Percentiles rank a stretch among this genome's conserved stretches.
These are phyloP conservation scores for Melanotaenia boesemani DNA, from an alignment of 2,797 vertebrate species.

Conservation along the genomic window DNA sequence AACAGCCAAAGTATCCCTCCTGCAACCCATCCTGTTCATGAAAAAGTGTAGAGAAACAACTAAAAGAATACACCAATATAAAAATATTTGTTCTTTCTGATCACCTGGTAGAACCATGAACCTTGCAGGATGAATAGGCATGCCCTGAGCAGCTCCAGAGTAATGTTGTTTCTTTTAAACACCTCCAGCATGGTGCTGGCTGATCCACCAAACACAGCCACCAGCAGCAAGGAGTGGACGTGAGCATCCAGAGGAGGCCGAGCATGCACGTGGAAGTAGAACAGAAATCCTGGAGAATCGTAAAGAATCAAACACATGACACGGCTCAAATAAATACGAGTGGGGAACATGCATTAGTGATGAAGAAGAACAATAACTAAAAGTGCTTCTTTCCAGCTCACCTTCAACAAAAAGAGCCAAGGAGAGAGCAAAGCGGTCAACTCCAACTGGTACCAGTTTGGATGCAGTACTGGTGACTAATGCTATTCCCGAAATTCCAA, in stretches of 20 bases:
- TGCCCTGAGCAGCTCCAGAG: conserved; percentile 87
- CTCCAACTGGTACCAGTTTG: conserved; percentile 77
- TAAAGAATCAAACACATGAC: conserved; percentile 6
- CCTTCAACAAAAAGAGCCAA: conserved; percentile 92
- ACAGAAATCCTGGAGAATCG: conserved; percentile 88
- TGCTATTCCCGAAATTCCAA: conserved; percentile 84
- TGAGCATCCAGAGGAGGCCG: conserved; percentile 90
- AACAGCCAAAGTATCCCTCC: no score
- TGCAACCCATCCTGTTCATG: no score
- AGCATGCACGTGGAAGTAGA: conserved; percentile 89
- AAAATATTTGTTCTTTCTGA: background rate
- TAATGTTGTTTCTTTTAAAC: conserved; percentile 84
- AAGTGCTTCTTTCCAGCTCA: conserved; percentile 50
- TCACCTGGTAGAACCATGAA: conserved; percentile 97
- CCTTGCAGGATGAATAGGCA: conserved; percentile 89
- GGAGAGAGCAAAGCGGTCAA: conserved; percentile 87
- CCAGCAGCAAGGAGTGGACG: conserved; percentile 91
- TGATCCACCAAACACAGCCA: conserved; percentile 82
- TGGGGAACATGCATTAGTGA: no score
- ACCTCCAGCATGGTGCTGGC: conserved; percentile 84
- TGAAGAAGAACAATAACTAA: background rate
- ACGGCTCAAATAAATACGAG: background rate
- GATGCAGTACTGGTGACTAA: conserved; percentile 78
- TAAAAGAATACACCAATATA: background rate
- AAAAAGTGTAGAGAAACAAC: no score